Conservation (phyloP, 2,113 vertebrate genomes). For the Heterotis niloticus region DNA sequence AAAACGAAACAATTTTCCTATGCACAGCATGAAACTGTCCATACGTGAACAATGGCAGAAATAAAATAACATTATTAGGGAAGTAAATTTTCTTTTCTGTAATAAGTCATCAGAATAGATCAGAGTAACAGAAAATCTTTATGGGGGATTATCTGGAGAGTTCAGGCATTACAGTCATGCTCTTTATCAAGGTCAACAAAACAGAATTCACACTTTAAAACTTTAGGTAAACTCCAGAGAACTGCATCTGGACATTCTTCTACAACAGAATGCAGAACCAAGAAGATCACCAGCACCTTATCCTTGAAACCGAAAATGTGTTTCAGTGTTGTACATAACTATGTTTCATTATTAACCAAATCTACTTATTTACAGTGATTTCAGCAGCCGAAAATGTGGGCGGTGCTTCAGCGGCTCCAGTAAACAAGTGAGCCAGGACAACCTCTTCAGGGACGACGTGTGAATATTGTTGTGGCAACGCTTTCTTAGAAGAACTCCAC, state of each 20-base stretch:
- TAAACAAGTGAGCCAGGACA: constrained; percentile 14
- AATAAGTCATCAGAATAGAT: too few relatives aligned
- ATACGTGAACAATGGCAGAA: not conserved
- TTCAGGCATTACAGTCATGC: too few relatives aligned
- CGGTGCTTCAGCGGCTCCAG: not conserved
- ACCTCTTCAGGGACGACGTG: not conserved
- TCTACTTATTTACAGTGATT: constrained; percentile 15
- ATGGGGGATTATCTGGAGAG: too few relatives aligned
- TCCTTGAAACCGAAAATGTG: too few relatives aligned
- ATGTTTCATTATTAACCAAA: not conserved
- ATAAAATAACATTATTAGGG: not conserved
- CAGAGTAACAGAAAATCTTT: too few relatives aligned
- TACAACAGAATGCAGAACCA: too few relatives aligned
- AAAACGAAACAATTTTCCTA: not conserved
- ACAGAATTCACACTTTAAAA: too few relatives aligned
- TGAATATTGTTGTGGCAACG: constrained; percentile 4
- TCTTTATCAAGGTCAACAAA: too few relatives aligned
- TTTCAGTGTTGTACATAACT: not conserved
- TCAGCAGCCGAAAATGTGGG: constrained; percentile 18
- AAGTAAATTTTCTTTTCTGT: not conserved
- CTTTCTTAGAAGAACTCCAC: not conserved
- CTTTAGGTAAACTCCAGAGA: too few relatives aligned
- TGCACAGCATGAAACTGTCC: not conserved
- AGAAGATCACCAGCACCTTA: not conserved
- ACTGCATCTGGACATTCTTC: too few relatives aligned